These are phyloP conservation scores for Heliconius charithonia DNA, from an alignment of 2,888 invertebrate genomes.

Conservation along the genomic window DNA sequence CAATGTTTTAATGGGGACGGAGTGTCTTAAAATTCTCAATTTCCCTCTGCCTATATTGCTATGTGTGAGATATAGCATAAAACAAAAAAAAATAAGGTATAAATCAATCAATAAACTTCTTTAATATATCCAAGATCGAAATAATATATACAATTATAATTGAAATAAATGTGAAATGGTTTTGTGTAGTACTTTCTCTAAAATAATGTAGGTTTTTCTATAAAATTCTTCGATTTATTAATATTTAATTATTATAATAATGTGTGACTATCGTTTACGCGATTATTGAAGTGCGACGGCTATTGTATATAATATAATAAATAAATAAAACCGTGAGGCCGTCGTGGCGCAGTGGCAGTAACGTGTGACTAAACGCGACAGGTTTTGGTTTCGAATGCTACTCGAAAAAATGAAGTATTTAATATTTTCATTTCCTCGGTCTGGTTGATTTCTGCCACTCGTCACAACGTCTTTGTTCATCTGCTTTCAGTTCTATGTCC, in stretches of 20 bases:
- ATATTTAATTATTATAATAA: background rate
- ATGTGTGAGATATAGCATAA: background rate
- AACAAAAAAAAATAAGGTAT: background rate
- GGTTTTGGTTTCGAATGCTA: background rate
- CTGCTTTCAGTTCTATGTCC: too few relatives aligned
- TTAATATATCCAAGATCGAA: background rate
- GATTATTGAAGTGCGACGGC: slow-evolving; percentile 1
- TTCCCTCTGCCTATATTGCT: background rate
- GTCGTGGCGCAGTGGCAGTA: background rate
- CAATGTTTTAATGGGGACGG: too few relatives aligned
- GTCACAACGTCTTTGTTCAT: too few relatives aligned
- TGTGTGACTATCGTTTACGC: background rate
- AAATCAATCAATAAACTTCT: background rate
- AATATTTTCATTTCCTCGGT: too few relatives aligned
- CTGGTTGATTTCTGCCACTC: too few relatives aligned
- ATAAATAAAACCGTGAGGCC: background rate
- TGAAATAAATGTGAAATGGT: slow-evolving; percentile 4
- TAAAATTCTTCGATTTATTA: slow-evolving; percentile 7
- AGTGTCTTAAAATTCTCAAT: background rate
- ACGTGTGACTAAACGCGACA: background rate
- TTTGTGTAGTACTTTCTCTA: slow-evolving; percentile 1
- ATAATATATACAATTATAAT: background rate
- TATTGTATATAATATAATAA: background rate
- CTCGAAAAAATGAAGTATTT: background rate
- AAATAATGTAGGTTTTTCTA: background rate